Conservation (phyloP, 2,888 invertebrate species). For the Lepidocyrtinus sp. region DNA sequence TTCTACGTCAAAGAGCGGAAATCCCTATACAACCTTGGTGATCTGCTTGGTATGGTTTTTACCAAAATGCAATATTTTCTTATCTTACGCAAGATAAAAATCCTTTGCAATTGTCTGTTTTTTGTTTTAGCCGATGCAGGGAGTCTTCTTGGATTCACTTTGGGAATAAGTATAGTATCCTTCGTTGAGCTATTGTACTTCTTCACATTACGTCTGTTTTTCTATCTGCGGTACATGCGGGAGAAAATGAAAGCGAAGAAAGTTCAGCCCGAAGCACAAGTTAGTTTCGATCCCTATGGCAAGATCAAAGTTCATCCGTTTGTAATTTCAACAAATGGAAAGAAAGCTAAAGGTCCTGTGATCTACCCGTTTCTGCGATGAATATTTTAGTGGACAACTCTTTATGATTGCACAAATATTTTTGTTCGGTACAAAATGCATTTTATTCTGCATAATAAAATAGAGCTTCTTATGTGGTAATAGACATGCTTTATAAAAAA, state of each 20-base stretch:
- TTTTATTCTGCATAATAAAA: too few species aligned
- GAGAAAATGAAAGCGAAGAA: too few species aligned
- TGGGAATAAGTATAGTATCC: conserved; percentile 34
- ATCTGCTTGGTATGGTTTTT: conserved; percentile 28
- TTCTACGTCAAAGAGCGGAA: conserved; percentile 32
- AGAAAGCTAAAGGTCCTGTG: background rate
- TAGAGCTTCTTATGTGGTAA: too few species aligned
- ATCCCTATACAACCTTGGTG: background rate
- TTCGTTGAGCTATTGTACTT: conserved; percentile 36
- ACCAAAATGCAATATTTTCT: background rate
- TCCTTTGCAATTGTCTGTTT: too few species aligned
- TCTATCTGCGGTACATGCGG: background rate
- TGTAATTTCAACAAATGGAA: background rate
- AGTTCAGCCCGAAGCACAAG: too few species aligned
- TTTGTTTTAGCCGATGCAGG: conserved; percentile 30
- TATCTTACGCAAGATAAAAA: too few species aligned
- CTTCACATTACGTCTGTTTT: conserved; percentile 19
- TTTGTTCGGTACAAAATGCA: too few species aligned
- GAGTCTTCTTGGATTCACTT: conserved; percentile 23
- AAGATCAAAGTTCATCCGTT: background rate
- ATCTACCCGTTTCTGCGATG: background rate
- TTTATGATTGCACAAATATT: too few species aligned
- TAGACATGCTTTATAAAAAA: too few species aligned
- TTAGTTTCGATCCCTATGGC: background rate
- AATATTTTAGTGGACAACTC: too few species aligned